phyloP scores from a whole-genome alignment of 1,140 invertebrate species.

The Drosophila repletoides region DNA sequence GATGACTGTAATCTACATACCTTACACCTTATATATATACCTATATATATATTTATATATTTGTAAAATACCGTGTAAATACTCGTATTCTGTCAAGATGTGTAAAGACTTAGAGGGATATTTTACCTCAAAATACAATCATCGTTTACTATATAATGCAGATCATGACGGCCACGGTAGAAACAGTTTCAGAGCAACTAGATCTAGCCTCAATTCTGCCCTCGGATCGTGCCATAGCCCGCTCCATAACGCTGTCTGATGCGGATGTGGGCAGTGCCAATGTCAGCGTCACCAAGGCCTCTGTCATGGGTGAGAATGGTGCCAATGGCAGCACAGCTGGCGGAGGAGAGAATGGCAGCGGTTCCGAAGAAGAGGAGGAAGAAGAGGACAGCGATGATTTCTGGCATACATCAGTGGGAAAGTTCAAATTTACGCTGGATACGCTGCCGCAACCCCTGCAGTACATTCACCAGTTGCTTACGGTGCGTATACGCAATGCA shows the following conservation, averaged over 20 bases:
- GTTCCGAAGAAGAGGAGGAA: slow-evolving; percentile 85
- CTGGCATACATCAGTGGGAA: slow-evolving; percentile 95
- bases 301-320: slow-evolving; percentile 83
- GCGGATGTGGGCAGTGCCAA: slow-evolving; percentile 87
- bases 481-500: slow-evolving; percentile 84
- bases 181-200: slow-evolving; percentile 94
- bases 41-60: slow-evolving; percentile 53
- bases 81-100: slow-evolving; percentile 45
- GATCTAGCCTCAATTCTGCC: slow-evolving; percentile 92
- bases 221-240: slow-evolving; percentile 91
- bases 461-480: slow-evolving; percentile 94
- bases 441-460: slow-evolving; percentile 96
- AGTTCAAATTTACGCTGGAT: slow-evolving; percentile 95
- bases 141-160: slow-evolving; percentile 82
- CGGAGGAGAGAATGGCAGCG: slow-evolving; percentile 85
- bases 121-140: slow-evolving; percentile 4
- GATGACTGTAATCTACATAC: slow-evolving; percentile 62
- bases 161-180: slow-evolving; percentile 96
- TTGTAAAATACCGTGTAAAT: slow-evolving; percentile 56
- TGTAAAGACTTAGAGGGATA: not conserved
- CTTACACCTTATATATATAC: slow-evolving; percentile 41
- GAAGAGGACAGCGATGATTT: slow-evolving; percentile 90
- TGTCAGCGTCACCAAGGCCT: slow-evolving; percentile 77
- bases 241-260: slow-evolving; percentile 93
- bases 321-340: slow-evolving; percentile 64